Evolutionary conservation across 2,797 vertebrate species (phyloP).

Genomic region (Argentina silus): DNA sequence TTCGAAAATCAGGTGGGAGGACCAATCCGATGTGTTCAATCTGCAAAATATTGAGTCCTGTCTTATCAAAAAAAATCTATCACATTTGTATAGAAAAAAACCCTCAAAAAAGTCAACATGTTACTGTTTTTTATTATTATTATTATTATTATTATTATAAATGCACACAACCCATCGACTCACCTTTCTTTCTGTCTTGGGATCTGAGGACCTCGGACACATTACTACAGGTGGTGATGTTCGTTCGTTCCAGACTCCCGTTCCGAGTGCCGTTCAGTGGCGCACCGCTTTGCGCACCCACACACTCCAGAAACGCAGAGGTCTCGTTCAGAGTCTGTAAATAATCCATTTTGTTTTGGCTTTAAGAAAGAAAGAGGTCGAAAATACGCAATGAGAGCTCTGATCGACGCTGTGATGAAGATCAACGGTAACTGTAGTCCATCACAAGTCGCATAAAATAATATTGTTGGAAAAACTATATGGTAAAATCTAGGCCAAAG

Average conservation of each 20-base stretch:
- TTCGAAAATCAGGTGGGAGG: too few species aligned
- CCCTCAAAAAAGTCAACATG: too few species aligned
- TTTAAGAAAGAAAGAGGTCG: constrained; percentile 14
- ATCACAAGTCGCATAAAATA: background rate
- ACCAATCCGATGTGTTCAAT: too few species aligned
- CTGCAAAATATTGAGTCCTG: too few species aligned
- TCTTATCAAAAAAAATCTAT: too few species aligned
- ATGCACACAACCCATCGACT: constrained; percentile 26
- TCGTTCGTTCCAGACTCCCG: constrained; percentile 62
- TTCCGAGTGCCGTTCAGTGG: constrained; percentile 52
- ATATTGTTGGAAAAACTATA: background rate
- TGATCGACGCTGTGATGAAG: background rate
- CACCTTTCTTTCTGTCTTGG: constrained; percentile 66
- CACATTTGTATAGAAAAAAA: too few species aligned
- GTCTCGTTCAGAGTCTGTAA: constrained; percentile 62
- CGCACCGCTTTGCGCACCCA: constrained; percentile 50
- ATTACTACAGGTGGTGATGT: constrained; percentile 69
- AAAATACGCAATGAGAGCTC: background rate
- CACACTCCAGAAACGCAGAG: constrained; percentile 53
- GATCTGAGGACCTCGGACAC: constrained; percentile 45
- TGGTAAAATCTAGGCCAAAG: too few species aligned
- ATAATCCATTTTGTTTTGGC: constrained; percentile 66
- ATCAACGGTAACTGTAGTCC: background rate
- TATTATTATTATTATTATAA: background rate
- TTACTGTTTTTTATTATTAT: too few species aligned